Percentiles rank a stretch among this genome's conserved stretches.
These are phyloP conservation scores for Polymixis lichenea DNA, from an alignment of 2,888 invertebrate genomes.

Conservation along the genomic window DNA sequence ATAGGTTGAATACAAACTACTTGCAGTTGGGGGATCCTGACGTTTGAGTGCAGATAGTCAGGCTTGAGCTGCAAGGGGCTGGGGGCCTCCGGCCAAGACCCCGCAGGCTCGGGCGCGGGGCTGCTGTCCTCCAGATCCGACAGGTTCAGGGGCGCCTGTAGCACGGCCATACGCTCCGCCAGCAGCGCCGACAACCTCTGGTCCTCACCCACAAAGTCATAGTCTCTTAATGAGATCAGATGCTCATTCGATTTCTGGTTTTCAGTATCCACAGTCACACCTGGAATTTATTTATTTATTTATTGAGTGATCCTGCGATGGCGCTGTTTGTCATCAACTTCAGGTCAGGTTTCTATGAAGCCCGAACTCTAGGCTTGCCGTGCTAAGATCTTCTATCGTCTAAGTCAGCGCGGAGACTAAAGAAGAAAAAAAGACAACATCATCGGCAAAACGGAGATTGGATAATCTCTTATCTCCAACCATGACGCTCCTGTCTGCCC, in stretches of 20 bases:
- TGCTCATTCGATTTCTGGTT: slow-evolving; percentile 1
- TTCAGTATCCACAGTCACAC: not conserved
- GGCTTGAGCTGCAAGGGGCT: not conserved
- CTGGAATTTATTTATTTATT: slow-evolving; percentile 7
- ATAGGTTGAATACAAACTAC: not conserved
- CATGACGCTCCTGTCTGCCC: too few species aligned
- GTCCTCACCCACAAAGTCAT: slow-evolving; percentile 62
- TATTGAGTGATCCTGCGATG: too few species aligned
- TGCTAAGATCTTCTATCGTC: too few species aligned
- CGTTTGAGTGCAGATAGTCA: slow-evolving; percentile 14
- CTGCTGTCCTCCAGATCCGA: not conserved
- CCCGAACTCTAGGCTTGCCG: too few species aligned
- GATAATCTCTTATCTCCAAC: too few species aligned
- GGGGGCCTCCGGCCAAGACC: not conserved
- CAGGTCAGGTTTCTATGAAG: too few species aligned
- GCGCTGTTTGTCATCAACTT: too few species aligned
- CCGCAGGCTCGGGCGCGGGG: not conserved
- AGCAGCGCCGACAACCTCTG: slow-evolving; percentile 39
- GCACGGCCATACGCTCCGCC: slow-evolving; percentile 33
- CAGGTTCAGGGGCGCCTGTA: slow-evolving; percentile 2
- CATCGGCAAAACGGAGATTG: too few species aligned
- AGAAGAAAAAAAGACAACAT: too few species aligned
- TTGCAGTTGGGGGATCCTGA: slow-evolving; percentile 12
- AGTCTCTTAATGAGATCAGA: slow-evolving; percentile 53
- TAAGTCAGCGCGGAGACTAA: too few species aligned